Evolutionary conservation across 2,888 invertebrate species (phyloP), one percentile per base, ranked within the genome.

Genomic region (Isoperla grammatica): DNA sequence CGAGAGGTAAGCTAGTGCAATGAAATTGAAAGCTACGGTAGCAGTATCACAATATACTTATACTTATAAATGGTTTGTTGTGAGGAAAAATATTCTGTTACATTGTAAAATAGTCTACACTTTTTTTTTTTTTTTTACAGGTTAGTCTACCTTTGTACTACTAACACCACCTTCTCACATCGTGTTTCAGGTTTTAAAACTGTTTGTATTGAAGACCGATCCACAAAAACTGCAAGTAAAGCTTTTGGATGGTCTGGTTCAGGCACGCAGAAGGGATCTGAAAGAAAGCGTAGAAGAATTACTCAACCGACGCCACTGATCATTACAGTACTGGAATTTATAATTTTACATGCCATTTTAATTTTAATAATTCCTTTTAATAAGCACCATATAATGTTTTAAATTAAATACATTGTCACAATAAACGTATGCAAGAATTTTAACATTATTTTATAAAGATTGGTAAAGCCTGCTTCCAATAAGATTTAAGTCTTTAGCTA

Each of bases 251-350:
- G 72, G 73, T 20, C 67, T 74, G 60, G 68, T 69, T 57, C 65
- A 66, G 56, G 68, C 69, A 23, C 67, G 71, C 55, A 64, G 74
- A 29, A 67, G 60, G 63, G 74, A 74, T 67, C 63, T 74, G 2
- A 68, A 65, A 60, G 70, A 73, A 63, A 23, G 64, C 20, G 66
- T 70, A 3, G 63, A 67, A 60, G 61, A 68, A 17, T 59, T 69
- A 49, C 39, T 50, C 19, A 29, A 29, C 29, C 29, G 29, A 29
- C 29, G 29, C 4, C 29, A 29, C 5, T 6, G 29, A 29, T 29
- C 4, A 29, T 29, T 29, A 29, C n/a, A n/a, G n/a, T n/a, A n/a
- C n/a, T n/a, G n/a, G n/a, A n/a, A n/a, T n/a, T n/a, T n/a, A n/a
- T n/a, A n/a, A n/a, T n/a, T n/a, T n/a, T n/a, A n/a, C n/a, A n/a